Evolutionary conservation across 1,140 invertebrate genomes (phyloP).

Genomic region (Drosophila kohkoa): DNA sequence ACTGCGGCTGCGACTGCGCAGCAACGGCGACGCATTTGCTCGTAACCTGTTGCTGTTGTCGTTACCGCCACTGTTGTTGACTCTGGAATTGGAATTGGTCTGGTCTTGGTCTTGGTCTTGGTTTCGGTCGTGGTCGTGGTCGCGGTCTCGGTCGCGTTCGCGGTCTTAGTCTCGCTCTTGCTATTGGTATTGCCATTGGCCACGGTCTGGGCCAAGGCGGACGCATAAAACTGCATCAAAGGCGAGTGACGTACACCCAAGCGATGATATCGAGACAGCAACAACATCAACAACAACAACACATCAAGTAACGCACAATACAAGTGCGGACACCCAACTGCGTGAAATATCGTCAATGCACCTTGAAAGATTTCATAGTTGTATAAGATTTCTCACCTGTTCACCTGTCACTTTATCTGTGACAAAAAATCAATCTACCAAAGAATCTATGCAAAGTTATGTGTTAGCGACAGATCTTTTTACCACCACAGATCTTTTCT

Average conservation of each 20-base stretch:
- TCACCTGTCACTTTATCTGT: slow-evolving; percentile 2
- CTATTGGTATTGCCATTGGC: slow-evolving; percentile 28
- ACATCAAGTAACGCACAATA: slow-evolving; percentile 7
- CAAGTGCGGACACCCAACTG: slow-evolving; percentile 1
- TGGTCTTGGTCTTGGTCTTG: slow-evolving; percentile 23
- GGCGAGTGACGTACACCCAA: slow-evolving; percentile 31
- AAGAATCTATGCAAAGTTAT: neutral
- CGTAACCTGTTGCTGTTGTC: slow-evolving; percentile 42
- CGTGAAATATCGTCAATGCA: slow-evolving; percentile 18
- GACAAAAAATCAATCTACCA: neutral
- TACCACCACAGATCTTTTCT: too few relatives aligned
- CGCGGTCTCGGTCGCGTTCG: slow-evolving; percentile 2
- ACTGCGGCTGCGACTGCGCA: slow-evolving; percentile 29
- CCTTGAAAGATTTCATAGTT: slow-evolving; percentile 19
- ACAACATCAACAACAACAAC: neutral
- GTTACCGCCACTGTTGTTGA: slow-evolving; percentile 23
- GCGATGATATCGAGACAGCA: slow-evolving; percentile 7
- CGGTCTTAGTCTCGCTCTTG: slow-evolving; percentile 9
- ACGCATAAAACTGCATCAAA: slow-evolving; percentile 41
- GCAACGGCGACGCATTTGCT: slow-evolving; percentile 31
- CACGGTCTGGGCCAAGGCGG: slow-evolving; percentile 47
- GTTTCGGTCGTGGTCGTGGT: too few relatives aligned
- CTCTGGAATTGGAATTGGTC: slow-evolving; percentile 52
- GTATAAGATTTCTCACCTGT: slow-evolving; percentile 12
- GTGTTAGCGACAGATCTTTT: too few relatives aligned